Percentiles rank a stretch among this genome's conserved stretches.
These are phyloP conservation scores for Laterallus jamaicensis DNA, from an alignment of 2,113 vertebrate genomes.

Conservation along the genomic window DNA sequence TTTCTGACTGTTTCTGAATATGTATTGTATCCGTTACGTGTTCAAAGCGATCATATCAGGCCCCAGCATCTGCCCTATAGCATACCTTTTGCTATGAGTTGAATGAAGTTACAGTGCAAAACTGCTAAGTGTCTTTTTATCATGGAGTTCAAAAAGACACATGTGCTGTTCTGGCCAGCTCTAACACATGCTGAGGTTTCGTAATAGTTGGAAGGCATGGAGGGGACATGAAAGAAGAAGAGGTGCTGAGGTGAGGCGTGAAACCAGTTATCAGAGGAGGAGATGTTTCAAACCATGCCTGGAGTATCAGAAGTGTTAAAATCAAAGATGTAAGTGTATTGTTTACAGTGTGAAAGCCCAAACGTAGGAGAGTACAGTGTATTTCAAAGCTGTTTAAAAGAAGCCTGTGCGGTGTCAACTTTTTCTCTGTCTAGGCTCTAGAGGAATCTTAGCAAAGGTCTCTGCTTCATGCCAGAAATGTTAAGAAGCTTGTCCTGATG, in stretches of 20 bases:
- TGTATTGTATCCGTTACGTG: not conserved
- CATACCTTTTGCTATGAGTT: not conserved
- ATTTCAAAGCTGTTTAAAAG: not conserved
- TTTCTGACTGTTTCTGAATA: not conserved
- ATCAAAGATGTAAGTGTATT: not conserved
- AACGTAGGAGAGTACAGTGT: not conserved
- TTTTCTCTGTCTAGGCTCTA: not conserved
- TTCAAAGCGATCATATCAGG: not conserved
- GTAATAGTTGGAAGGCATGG: not conserved
- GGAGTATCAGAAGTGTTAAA: not conserved
- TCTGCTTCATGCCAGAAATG: not conserved
- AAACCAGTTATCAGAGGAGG: not conserved
- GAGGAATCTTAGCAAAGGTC: not conserved
- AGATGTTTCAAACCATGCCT: not conserved
- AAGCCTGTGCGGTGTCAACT: accelerated
- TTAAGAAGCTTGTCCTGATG: not conserved
- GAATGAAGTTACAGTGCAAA: not conserved
- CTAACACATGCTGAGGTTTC: not conserved
- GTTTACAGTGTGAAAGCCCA: not conserved
- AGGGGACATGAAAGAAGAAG: not conserved
- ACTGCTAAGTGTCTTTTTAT: not conserved
- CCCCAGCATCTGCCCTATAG: not conserved
- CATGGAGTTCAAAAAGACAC: not conserved
- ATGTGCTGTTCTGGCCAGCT: not conserved
- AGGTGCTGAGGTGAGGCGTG: not conserved